Base-by-base conservation (phyloP, 2,113 vertebrate genomes). In the Saccopteryx bilineata region DNA sequence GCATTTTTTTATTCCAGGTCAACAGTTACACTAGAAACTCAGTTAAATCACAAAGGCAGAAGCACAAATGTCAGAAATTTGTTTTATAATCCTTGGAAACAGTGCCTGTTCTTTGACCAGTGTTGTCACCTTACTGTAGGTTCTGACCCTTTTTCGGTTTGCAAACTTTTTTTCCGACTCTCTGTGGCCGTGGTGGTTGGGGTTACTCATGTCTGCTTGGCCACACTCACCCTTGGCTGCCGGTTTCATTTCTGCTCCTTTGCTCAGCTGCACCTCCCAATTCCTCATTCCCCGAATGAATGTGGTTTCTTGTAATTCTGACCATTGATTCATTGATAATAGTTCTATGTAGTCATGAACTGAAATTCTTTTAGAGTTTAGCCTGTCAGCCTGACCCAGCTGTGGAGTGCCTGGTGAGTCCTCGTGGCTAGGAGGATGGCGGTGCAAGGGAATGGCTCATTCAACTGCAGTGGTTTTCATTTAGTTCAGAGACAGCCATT, bases 291-390 rank as follows among this genome's bases (percentile, higher is more conserved):
- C 90, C 93, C 18, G 78, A 96, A 96, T 74, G 79, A 75, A 75
- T 88, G 95, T 79, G 92, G 90, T 95, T 97, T 98, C 96, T 97
- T 95, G 95, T 96, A 94, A 93, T 78, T 95, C 71, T 87, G 65
- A 61, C 92, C 90, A 74, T 66, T 95, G 96, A 97, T 94, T 96
- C 96, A 91, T 76, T 96, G 90, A 90, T 92, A 87, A 81, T 60
- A 72, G 87, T 83, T 94, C 74, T 90, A 83, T 95, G 87, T 92
- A 90, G 95, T 96, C 94, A 91, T 61, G 89, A 87, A 71, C 78
- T 83, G 63, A 58, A 71, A 23, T 96, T 88, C 71, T 89, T 96
- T 93, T 89, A 96, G 91, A 65, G 68, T 80, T 83, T 46, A 31
- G 92, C 78, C 63, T 39, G 66, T 61, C 26, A 1, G 1, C 91